Base-by-base conservation (phyloP, 2,797 vertebrate species). In the Lagodon rhomboides region DNA sequence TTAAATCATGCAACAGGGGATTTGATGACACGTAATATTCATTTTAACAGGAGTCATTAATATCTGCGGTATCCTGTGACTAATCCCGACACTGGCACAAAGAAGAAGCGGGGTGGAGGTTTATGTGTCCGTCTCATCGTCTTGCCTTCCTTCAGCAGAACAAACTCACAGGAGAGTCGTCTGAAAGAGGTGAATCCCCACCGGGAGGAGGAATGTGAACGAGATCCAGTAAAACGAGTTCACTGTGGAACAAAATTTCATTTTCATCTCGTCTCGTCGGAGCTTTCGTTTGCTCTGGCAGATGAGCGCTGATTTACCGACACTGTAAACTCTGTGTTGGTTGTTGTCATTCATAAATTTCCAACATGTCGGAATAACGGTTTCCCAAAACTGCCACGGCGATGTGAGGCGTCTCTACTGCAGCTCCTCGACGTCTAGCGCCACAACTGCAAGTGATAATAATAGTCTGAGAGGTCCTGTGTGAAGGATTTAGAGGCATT, bases 11-110 rank as follows among this genome's bases (percentile, higher is more conserved):
- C 89, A 73, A 79, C 83, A 80, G 83, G 84, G 86, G 85, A 92
- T 93, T 89, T 93, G 86, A 93, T 94, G 87, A 91, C 91, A 94
- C 51, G 27, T 89, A 89, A 90, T 92, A 86, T 93, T 92, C 84
- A 90, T 92, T 92, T 92, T 79, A 90, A 92, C 84, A 85, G 82
- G 80, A 90, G 87, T 90, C 86, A 91, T 91, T 90, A 90, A 90
- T 91, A 92, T 93, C 88, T 80, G 82, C 49, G 59, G 91, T 93
- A 87, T 95, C 93, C 89, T 88, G 89, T 94, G 88, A 89, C 94
- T 94, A 93, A 95, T 94, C 93, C 91, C 72, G 79, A 87, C 91
- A 85, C 87, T 73, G 79, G 82, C 84, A 93, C 87, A 90, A 91
- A 87, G 87, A 91, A 87, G 87, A 69, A 62, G 70, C 30, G 16